phyloP scores from a whole-genome alignment of 2,888 invertebrate genomes.

The Teinopalpus imperialis region DNA sequence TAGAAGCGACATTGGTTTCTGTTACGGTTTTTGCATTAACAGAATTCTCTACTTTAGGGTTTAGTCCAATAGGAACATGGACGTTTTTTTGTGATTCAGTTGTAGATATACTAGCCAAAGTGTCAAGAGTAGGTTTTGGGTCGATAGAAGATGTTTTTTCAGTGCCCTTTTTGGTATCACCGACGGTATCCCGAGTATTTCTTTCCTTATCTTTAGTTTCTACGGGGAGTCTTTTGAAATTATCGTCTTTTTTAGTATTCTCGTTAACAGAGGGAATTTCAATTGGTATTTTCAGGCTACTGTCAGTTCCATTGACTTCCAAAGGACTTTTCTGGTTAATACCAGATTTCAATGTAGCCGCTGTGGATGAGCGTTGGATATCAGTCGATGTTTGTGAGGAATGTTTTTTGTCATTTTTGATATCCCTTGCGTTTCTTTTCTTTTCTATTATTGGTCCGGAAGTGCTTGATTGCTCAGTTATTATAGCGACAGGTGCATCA shows the following conservation, averaged over 20 bases:
- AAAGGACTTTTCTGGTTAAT: neutral
- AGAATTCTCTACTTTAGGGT: neutral
- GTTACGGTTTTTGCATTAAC: neutral
- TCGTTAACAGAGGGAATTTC: neutral
- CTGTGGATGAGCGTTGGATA: neutral
- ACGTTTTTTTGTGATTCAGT: neutral
- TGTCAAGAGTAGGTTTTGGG: no score
- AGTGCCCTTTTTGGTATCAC: neutral
- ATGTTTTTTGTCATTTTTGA: neutral
- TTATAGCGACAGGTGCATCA: neutral
- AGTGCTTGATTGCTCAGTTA: neutral
- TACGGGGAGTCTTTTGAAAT: neutral
- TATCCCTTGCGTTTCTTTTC: conserved; percentile 8
- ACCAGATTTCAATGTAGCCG: conserved; percentile 4
- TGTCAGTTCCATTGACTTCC: neutral
- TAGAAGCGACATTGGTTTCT: neutral
- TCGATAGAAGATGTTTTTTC: no score
- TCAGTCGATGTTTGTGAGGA: neutral
- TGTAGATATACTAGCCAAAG: no score
- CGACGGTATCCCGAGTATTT: neutral
- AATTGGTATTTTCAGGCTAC: neutral
- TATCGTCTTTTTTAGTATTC: neutral
- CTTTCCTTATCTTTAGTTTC: conserved; percentile 6
- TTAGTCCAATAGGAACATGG: conserved; percentile 2
- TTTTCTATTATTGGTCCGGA: no score